phyloP scores from a whole-genome alignment of 1,140 invertebrate species.

The Berghia stephanieae region DNA sequence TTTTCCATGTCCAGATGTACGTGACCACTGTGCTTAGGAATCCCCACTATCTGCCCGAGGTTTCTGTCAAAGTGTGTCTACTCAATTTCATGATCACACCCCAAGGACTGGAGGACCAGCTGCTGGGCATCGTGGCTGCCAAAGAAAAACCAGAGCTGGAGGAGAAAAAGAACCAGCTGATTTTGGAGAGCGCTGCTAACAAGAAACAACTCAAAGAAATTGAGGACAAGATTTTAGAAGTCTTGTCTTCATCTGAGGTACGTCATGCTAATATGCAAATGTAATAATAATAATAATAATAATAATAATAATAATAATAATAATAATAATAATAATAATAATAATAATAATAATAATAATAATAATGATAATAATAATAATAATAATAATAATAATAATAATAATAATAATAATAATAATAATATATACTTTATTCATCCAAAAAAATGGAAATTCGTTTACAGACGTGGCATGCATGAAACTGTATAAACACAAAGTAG shows the following conservation, averaged over 20 bases:
- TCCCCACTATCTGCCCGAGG: conserved; percentile 68
- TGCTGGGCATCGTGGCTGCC: conserved; percentile 67
- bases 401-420: no score
- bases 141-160: conserved; percentile 68
- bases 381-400: no score
- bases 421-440: no score
- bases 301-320: no score
- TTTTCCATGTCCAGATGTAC: conserved; percentile 51
- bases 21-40: conserved; percentile 67
- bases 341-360: no score
- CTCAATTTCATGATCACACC: conserved; percentile 69
- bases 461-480: no score
- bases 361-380: no score
- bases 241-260: conserved; percentile 80
- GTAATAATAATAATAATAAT: no score
- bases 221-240: conserved; percentile 91
- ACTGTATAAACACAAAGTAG: no score
- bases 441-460: no score
- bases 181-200: conserved; percentile 65
- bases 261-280: no score
- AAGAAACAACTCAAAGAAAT: conserved; percentile 84
- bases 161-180: conserved; percentile 67
- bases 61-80: conserved; percentile 67
- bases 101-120: conserved; percentile 67
- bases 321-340: no score